Evolutionary conservation across 1,140 invertebrate species (phyloP), one percentile per base, ranked within the genome.

Genomic region (Trypoxylus dichotomus): DNA sequence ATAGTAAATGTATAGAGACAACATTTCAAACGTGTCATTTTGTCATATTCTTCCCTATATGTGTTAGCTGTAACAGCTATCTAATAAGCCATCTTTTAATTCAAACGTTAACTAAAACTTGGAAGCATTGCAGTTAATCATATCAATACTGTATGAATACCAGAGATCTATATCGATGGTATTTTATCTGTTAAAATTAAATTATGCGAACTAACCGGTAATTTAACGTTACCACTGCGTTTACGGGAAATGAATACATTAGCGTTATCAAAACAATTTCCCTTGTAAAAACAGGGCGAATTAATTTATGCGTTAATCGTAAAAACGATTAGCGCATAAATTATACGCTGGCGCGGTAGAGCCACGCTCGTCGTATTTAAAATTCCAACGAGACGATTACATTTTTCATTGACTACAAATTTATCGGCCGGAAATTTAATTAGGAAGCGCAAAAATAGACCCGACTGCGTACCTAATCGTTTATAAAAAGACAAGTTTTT

Each of bases 381-480:
- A 37, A 37, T 37, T 37, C 32, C 32, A 37, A 37, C 32, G 32
- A 37, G 32, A 5, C 32, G 32, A 54, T 54, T 54, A 54, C 15
- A 54, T 54, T 54, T 54, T 54, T 54, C 47, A 19, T 54, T 54
- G 15, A 19, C 3, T n/a, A 15, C 47, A 54, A 32, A 54, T 54
- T 54, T 54, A 54, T 54, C 19, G 47, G n/a, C 47, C 47, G 47
- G 47, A 54, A 54, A 54, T 54, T 54, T 54, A 54, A 54, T 54
- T 54, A 54, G 47, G 15, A 19, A 54, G n/a, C 47, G 15, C 19
- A 19, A 54, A n/a, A 54, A 54, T n/a, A 19, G 47, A n/a, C 19
- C 19, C 19, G 15, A 54, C 15, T 54, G 19, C 15, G 19, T 19
- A 19, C 47, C 7, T 54, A 54, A 54, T 54, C 19, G 47, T 54